These are phyloP conservation scores for Papilio polyxenes DNA, from an alignment of 1,140 invertebrate species.

Conservation along the genomic window DNA sequence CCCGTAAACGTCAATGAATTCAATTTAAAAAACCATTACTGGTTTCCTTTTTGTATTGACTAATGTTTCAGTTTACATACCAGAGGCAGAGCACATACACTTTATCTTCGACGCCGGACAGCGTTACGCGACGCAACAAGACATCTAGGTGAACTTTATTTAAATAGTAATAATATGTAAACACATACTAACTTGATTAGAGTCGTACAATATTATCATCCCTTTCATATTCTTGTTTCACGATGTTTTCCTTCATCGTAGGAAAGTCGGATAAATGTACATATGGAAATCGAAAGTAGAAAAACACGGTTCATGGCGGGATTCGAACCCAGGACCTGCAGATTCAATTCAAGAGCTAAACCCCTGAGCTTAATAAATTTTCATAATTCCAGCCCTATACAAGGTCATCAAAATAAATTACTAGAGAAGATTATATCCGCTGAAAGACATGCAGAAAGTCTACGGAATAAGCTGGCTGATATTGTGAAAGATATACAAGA, in stretches of 20 bases:
- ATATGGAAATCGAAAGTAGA: too few relatives aligned
- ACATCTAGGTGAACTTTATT: slow-evolving; percentile 63
- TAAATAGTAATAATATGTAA: neutral
- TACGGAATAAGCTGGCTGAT: slow-evolving; percentile 54
- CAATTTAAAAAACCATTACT: neutral
- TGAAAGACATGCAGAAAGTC: slow-evolving; percentile 59
- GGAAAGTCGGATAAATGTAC: too few relatives aligned
- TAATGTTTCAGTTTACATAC: slow-evolving; percentile 51
- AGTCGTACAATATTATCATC: slow-evolving; percentile 4
- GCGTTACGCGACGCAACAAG: slow-evolving; percentile 60
- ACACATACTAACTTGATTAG: slow-evolving; percentile 3
- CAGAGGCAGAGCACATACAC: slow-evolving; percentile 71
- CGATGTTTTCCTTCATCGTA: neutral
- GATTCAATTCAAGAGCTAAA: too few relatives aligned
- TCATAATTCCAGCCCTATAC: slow-evolving; percentile 62
- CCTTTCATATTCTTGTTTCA: neutral
- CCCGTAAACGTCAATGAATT: neutral
- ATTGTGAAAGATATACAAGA: slow-evolving; percentile 56
- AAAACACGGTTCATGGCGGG: too few relatives aligned
- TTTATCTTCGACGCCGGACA: slow-evolving; percentile 58
- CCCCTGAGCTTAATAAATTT: neutral
- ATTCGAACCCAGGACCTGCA: too few relatives aligned
- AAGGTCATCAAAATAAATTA: slow-evolving; percentile 46
- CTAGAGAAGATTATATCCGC: slow-evolving; percentile 59
- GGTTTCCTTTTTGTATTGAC: slow-evolving; percentile 12